A percentile compares a stretch with the other conserved stretches of the same genome.
phyloP scores from a whole-genome alignment of 2,113 vertebrate species.

The Percopsis transmontana region DNA sequence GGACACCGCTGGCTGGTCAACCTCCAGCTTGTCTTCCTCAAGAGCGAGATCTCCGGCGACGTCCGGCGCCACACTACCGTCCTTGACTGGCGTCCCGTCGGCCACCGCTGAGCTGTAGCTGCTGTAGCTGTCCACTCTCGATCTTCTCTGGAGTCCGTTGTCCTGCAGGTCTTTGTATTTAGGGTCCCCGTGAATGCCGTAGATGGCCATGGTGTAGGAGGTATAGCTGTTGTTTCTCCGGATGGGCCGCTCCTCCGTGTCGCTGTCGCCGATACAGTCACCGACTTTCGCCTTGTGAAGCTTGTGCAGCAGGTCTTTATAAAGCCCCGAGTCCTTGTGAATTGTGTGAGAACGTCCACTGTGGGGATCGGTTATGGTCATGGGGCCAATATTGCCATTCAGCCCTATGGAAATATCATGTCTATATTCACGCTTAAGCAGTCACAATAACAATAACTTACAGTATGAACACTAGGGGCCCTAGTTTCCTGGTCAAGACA shows the following conservation, averaged over 20 bases:
- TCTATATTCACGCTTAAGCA: not conserved
- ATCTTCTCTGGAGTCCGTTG: constrained; percentile 78
- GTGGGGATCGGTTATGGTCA: constrained; percentile 82
- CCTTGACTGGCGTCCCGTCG: constrained; percentile 53
- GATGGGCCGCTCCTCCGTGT: constrained; percentile 86
- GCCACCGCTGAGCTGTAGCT: constrained; percentile 90
- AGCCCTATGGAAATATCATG: constrained; percentile 46
- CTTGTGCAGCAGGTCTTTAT: constrained; percentile 95
- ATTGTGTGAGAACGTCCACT: constrained; percentile 90
- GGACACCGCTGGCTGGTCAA: constrained; percentile 89
- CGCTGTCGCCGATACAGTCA: constrained; percentile 91
- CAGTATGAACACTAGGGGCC: not conserved
- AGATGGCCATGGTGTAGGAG: constrained; percentile 97
- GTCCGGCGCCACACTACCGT: constrained; percentile 46
- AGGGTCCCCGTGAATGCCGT: constrained; percentile 88
- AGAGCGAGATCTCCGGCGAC: constrained; percentile 63
- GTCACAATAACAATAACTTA: not conserved
- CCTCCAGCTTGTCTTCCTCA: constrained; percentile 88
- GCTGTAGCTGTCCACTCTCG: constrained; percentile 91
- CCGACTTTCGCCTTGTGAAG: constrained; percentile 92
- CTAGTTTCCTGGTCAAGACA: too few species aligned
- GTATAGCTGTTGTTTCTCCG: constrained; percentile 97
- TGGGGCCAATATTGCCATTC: constrained; percentile 81
- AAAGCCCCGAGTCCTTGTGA: constrained; percentile 93
- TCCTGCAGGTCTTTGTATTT: constrained; percentile 76